Percentiles rank a stretch among this genome's conserved stretches.
phyloP scores from a whole-genome alignment of 2,888 invertebrate species.

The Imbricaverruca yamaguchii region DNA sequence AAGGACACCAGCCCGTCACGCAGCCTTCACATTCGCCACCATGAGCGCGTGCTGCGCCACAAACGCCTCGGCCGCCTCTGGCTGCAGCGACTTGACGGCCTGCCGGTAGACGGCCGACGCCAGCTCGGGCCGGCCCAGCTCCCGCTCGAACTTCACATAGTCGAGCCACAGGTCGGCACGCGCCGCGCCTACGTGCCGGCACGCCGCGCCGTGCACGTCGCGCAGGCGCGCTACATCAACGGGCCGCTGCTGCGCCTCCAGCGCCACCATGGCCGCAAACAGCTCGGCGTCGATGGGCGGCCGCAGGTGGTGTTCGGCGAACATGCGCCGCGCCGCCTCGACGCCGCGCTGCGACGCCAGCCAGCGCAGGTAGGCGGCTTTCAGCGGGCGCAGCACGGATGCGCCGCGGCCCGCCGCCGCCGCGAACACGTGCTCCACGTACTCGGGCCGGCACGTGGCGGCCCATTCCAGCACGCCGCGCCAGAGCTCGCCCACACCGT shows the following conservation, averaged over 20 bases:
- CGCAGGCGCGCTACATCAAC: neutral
- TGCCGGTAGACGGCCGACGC: slow-evolving; percentile 53
- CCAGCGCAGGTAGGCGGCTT: slow-evolving; percentile 6
- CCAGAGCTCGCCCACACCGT: slow-evolving; percentile 1
- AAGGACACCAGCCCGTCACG: neutral
- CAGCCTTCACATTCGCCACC: neutral
- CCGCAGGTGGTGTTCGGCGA: neutral
- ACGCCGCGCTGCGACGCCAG: neutral
- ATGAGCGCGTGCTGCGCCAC: slow-evolving; percentile 35
- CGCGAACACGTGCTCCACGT: neutral
- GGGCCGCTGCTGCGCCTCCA: neutral
- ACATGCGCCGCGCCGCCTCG: neutral
- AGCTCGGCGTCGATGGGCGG: slow-evolving; percentile 11
- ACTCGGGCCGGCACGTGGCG: neutral
- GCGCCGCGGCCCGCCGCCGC: neutral
- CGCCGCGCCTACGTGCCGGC: neutral
- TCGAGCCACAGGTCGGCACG: slow-evolving; percentile 59
- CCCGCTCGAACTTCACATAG: slow-evolving; percentile 61
- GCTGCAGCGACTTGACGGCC: slow-evolving; percentile 54
- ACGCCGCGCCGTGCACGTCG: neutral
- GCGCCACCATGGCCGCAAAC: neutral
- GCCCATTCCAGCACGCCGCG: slow-evolving; percentile 9
- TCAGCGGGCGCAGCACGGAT: neutral
- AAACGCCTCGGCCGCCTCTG: slow-evolving; percentile 45
- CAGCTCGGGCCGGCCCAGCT: slow-evolving; percentile 51